Conservation (phyloP, 2,888 invertebrate genomes). For the Leucania comma region DNA sequence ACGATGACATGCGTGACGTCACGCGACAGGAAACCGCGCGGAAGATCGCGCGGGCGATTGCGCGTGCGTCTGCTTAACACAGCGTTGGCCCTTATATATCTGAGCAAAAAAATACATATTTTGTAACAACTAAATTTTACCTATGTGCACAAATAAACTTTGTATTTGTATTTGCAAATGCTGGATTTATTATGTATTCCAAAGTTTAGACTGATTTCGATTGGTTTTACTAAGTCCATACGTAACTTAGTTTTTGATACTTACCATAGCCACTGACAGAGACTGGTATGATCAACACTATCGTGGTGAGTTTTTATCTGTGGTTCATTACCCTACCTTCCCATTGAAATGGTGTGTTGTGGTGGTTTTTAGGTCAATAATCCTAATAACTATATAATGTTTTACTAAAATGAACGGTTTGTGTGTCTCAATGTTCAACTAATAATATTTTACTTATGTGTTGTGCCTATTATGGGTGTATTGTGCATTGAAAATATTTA, state of each 20-base stretch:
- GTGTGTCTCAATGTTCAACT: constrained; percentile 31
- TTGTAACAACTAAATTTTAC: too few species aligned
- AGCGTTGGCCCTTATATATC: too few species aligned
- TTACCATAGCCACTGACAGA: neutral
- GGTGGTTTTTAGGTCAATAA: constrained; percentile 78
- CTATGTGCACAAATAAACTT: too few species aligned
- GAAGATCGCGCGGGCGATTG: too few species aligned
- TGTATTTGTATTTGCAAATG: too few species aligned
- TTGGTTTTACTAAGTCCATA: neutral
- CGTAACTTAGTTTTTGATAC: too few species aligned
- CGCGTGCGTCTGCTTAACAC: too few species aligned
- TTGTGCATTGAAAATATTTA: constrained; percentile 70
- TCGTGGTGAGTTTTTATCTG: constrained; percentile 18
- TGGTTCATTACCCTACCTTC: constrained; percentile 53
- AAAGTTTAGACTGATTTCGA: too few species aligned
- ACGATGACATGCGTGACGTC: too few species aligned
- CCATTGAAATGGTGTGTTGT: constrained; percentile 71
- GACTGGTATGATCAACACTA: neutral
- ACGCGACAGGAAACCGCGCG: too few species aligned
- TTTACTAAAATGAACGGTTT: constrained; percentile 59
- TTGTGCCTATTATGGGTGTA: constrained; percentile 62
- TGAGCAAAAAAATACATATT: too few species aligned
- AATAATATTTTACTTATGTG: constrained; percentile 47
- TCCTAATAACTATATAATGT: constrained; percentile 53
- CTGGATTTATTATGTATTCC: too few species aligned